Conservation (phyloP, 2,797 vertebrate genomes). For the Eurystomus glaucurus region DNA sequence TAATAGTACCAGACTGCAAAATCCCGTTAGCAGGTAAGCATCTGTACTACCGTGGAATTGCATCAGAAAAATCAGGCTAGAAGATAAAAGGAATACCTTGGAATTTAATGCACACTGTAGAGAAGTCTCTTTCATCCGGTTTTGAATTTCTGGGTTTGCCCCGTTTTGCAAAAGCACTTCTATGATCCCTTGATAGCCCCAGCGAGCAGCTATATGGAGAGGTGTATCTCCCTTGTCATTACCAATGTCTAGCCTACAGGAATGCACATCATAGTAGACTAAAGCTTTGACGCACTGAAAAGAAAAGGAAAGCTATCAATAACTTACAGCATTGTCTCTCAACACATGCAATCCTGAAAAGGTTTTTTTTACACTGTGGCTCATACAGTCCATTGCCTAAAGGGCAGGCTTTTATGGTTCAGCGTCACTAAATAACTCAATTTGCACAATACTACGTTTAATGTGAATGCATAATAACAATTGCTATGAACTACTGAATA, state of each 20-base stretch:
- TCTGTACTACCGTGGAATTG: not conserved
- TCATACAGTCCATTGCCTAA: not conserved
- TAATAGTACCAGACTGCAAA: not conserved
- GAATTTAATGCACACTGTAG: slow-evolving; percentile 93
- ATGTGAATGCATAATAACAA: not conserved
- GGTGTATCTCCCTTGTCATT: slow-evolving; percentile 97
- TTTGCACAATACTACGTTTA: not conserved
- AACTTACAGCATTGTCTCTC: not conserved
- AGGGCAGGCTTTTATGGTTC: not conserved
- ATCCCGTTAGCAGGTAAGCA: not conserved
- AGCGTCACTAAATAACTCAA: not conserved
- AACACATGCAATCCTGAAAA: not conserved
- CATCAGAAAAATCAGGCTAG: not conserved
- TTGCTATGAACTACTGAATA: not conserved
- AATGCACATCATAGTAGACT: slow-evolving; percentile 93
- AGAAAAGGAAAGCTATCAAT: slow-evolving; percentile 45
- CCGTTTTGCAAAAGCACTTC: slow-evolving; percentile 94
- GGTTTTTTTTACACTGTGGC: not conserved
- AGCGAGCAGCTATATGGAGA: slow-evolving; percentile 93
- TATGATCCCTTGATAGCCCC: slow-evolving; percentile 96
- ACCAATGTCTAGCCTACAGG: slow-evolving; percentile 90
- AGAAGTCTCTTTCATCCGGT: slow-evolving; percentile 90
- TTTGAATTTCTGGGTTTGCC: slow-evolving; percentile 86
- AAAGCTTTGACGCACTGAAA: slow-evolving; percentile 96
- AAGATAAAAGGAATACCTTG: slow-evolving; percentile 83